These are phyloP conservation scores for Himantopus leucocephalus DNA, from an alignment of 2,113 vertebrate species.

Conservation along the genomic window DNA sequence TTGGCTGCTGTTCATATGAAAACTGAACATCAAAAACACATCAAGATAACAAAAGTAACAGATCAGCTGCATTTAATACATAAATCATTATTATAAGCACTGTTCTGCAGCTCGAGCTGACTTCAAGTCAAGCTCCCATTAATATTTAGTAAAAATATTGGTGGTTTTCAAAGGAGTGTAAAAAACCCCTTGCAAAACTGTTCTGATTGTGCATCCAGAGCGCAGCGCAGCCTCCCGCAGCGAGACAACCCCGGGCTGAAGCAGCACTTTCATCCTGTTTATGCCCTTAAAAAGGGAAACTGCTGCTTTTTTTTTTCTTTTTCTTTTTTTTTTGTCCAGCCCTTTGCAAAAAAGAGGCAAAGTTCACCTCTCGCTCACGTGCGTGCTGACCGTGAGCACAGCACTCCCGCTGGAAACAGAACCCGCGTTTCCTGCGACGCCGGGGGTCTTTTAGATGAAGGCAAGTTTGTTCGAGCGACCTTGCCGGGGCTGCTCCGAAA, in stretches of 20 bases:
- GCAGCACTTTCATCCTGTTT: constrained; percentile 47
- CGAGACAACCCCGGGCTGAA: not conserved
- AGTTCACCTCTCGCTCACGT: constrained; percentile 8
- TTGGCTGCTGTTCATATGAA: not conserved
- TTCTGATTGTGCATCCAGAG: not conserved
- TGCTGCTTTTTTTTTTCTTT: not conserved
- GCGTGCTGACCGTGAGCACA: not conserved
- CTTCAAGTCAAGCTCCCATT: not conserved
- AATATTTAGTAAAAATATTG: not conserved
- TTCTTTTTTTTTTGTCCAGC: not conserved
- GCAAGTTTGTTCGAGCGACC: not conserved
- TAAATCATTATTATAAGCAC: constrained; percentile 10
- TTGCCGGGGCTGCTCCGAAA: not conserved
- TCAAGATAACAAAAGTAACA: constrained; percentile 43
- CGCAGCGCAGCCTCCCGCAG: not conserved
- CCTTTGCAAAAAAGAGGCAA: constrained; percentile 28
- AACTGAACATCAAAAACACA: constrained; percentile 27
- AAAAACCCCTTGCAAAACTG: not conserved
- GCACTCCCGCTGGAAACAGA: not conserved
- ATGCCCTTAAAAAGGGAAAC: constrained; percentile 44
- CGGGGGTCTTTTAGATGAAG: not conserved
- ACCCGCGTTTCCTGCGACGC: not conserved
- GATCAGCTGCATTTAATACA: constrained; percentile 22
- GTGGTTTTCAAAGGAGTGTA: not conserved
- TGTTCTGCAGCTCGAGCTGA: not conserved